A percentile compares a stretch with the other conserved stretches of the same genome.
Evolutionary conservation across 1,140 invertebrate genomes (phyloP).

Genomic region (Brachionus sp.): DNA sequence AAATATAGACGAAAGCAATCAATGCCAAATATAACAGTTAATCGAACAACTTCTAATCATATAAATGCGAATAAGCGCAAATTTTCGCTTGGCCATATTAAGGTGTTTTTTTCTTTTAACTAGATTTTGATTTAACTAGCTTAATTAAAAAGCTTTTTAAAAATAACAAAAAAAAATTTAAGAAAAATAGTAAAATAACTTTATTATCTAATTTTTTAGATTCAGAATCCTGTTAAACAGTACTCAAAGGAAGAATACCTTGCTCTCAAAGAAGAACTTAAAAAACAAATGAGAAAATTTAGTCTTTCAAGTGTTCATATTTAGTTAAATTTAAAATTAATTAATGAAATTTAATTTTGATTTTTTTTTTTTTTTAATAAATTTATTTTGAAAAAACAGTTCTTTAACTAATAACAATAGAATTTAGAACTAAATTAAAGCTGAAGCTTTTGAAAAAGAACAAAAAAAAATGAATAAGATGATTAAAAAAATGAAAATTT

Average conservation of each 20-base stretch:
- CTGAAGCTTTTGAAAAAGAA: not conserved
- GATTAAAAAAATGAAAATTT: not conserved
- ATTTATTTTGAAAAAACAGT: not conserved
- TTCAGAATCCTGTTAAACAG: conserved; percentile 3
- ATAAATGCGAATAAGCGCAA: not conserved
- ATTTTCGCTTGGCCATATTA: conserved; percentile 10
- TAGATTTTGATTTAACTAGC: not conserved
- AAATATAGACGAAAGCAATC: conserved; percentile 21
- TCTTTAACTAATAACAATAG: not conserved
- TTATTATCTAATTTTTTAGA: not conserved
- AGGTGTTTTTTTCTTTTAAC: not conserved
- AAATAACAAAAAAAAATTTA: not conserved
- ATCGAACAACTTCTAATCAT: not conserved
- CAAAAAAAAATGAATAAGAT: no score
- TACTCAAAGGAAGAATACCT: conserved; percentile 44
- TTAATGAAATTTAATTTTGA: not conserved
- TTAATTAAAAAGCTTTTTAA: not conserved
- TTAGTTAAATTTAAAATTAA: not conserved
- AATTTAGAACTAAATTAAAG: not conserved
- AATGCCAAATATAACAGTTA: conserved; percentile 20
- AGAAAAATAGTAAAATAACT: not conserved
- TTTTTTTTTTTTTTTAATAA: conserved; percentile 7
- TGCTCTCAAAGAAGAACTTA: conserved; percentile 29
- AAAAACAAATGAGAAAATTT: conserved; percentile 33
- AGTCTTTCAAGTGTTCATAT: conserved; percentile 31